Evolutionary conservation across 2,888 invertebrate species (phyloP), one percentile per base, ranked within the genome.

Genomic region (Alentia gelatinosa): DNA sequence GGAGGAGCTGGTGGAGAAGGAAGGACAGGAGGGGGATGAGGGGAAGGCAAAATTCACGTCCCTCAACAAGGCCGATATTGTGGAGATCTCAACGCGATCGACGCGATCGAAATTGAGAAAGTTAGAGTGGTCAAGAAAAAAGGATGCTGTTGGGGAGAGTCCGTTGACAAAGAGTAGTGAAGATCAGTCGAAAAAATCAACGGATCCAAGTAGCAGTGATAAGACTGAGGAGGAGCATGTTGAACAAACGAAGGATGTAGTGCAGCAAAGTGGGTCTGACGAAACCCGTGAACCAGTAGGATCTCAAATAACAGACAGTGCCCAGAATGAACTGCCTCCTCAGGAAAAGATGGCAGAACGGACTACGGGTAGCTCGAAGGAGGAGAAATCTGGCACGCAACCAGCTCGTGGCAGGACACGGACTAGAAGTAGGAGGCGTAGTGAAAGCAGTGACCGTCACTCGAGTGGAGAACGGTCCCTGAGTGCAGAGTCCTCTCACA

Each of bases 91-190:
- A 15, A 19, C 86, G 3, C 42, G 19, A 42, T 42, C 86, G 19
- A 86, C 86, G 0, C 42, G 86, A 12, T 86, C 86, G 12, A 42
- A 50, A 47, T 50, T 86, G 23, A 86, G 86, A 26, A 86, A 40
- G 7, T 30, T 86, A 7, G 42, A 42, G 26, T 86, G 86, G 86
- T 30, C 86, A 5, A 26, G 30, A 56, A 68, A 68, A 68, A 26
- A 68, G 30, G 26, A 30, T 1, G 33, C 15, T 35, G 0, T n/a
- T 37, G 79, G n/a, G 35, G 39, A 79, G n/a, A 56, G 1, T 1
- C 3, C 19, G n/a, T 3, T n/a, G n/a, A 56, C 56, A 3, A 56
- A 56, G 56, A 12, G 9, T 3, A 12, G 23, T 23, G 37, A 79
- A 39, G 39, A 79, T n/a, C n/a, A n/a, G n/a, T n/a, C n/a, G n/a